phyloP scores from a whole-genome alignment of 2,888 invertebrate species.

The Drepana falcataria region DNA sequence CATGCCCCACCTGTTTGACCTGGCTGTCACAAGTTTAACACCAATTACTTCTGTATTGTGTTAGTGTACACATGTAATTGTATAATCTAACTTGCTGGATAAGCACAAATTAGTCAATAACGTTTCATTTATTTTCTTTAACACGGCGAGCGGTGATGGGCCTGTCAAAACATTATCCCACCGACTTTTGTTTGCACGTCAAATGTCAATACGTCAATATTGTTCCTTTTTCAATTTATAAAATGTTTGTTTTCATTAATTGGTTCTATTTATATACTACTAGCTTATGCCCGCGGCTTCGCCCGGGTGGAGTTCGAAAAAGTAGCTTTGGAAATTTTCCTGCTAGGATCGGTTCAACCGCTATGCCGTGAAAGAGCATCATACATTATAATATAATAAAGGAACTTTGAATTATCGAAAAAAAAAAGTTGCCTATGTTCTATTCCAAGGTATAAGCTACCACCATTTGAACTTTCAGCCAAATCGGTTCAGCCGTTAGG shows the following conservation, averaged over 20 bases:
- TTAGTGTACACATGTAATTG: conserved; percentile 16
- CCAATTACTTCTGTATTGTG: conserved; percentile 37
- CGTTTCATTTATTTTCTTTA: conserved; percentile 29
- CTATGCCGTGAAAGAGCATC: no score
- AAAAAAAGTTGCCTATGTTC: no score
- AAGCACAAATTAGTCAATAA: conserved; percentile 41
- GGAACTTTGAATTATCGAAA: no score
- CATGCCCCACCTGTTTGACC: conserved; percentile 12
- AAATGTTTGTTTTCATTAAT: conserved; percentile 12
- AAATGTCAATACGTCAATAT: conserved; percentile 23
- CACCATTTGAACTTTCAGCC: no score
- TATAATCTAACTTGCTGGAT: conserved; percentile 19
- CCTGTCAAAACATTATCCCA: conserved; percentile 28
- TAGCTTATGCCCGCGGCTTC: neutral
- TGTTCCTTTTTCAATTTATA: conserved; percentile 10
- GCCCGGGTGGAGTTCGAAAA: no score
- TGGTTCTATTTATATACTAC: conserved; percentile 4
- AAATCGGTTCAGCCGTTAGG: no score
- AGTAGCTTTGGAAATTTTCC: no score
- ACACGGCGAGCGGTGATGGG: conserved; percentile 15
- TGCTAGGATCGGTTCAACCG: no score
- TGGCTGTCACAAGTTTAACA: conserved; percentile 38
- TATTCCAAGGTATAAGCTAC: no score
- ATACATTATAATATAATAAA: no score
- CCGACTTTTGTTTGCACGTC: conserved; percentile 26